These are phyloP conservation scores for Struthio camelus DNA, from an alignment of 2,113 vertebrate genomes.

Conservation along the genomic window DNA sequence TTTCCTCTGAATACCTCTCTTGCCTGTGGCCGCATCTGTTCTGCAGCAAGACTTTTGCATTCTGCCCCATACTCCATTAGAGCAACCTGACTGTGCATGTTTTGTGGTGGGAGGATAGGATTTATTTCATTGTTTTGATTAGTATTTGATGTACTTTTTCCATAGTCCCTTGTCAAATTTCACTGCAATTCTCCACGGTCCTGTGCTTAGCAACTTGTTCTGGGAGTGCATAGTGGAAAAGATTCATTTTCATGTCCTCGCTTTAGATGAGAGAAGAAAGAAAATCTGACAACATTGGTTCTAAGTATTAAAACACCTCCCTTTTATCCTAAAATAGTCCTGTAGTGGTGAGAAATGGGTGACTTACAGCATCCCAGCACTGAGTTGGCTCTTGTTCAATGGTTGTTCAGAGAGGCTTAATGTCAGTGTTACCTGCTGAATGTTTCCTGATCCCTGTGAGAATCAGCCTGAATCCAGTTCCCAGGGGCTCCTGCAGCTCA, in stretches of 20 bases:
- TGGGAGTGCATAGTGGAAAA: background rate
- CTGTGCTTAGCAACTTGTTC: background rate
- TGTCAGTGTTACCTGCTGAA: conserved; percentile 62
- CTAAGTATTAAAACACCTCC: conserved; percentile 46
- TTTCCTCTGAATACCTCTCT: background rate
- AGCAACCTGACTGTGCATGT: background rate
- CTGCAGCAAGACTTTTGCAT: background rate
- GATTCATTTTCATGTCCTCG: conserved; percentile 25
- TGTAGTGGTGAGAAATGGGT: conserved; percentile 13
- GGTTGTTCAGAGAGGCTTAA: conserved; percentile 33
- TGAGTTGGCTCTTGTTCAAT: conserved; percentile 13
- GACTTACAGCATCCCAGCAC: conserved; percentile 24
- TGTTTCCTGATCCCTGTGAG: conserved; percentile 59
- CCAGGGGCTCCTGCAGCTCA: conserved; percentile 35
- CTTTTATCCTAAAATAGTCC: conserved; percentile 27
- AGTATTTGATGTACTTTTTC: conserved; percentile 21
- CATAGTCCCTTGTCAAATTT: conserved; percentile 44
- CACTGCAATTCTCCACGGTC: conserved; percentile 10
- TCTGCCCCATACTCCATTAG: background rate
- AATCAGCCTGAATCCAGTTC: conserved; percentile 34
- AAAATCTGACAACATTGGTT: conserved; percentile 37
- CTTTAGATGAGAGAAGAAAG: conserved; percentile 26
- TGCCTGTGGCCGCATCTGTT: background rate
- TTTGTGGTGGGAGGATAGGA: background rate
- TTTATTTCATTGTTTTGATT: conserved; percentile 35